phyloP scores from a whole-genome alignment of 2,113 vertebrate species.

The Heteronetta atricapilla region DNA sequence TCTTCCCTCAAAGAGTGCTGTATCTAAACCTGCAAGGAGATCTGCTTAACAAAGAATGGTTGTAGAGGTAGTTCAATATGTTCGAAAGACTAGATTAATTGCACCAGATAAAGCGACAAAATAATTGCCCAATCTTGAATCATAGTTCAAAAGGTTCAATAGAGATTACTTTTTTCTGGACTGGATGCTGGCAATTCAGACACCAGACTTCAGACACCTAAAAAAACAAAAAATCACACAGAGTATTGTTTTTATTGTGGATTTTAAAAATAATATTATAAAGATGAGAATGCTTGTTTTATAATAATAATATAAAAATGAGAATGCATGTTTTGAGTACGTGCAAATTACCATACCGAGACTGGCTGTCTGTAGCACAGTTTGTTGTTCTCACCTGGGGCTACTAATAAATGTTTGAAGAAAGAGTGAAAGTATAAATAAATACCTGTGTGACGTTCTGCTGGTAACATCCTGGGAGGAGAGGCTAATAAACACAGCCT shows the following conservation, averaged over 20 bases:
- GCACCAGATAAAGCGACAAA: background rate
- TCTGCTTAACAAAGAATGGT: background rate
- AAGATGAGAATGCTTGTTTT: background rate
- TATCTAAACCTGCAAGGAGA: background rate
- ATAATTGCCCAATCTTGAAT: background rate
- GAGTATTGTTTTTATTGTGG: background rate
- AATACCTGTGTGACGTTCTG: background rate
- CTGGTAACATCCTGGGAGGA: background rate
- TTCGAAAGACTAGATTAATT: background rate
- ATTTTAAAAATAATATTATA: background rate
- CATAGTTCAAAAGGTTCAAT: background rate
- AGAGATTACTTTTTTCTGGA: background rate
- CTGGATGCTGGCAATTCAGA: background rate
- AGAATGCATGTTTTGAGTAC: background rate
- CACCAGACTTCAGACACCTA: background rate
- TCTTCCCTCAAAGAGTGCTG: background rate
- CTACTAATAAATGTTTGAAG: background rate
- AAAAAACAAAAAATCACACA: background rate
- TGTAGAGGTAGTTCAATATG: background rate
- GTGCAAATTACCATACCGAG: background rate
- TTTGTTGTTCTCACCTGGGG: background rate
- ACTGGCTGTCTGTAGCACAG: background rate
- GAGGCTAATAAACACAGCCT: background rate
- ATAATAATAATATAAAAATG: background rate
- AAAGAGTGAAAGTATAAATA: background rate